Evolutionary conservation across 2,113 vertebrate species (phyloP), one percentile per base, ranked within the genome.

Genomic region (Rhadina sibilatrix): DNA sequence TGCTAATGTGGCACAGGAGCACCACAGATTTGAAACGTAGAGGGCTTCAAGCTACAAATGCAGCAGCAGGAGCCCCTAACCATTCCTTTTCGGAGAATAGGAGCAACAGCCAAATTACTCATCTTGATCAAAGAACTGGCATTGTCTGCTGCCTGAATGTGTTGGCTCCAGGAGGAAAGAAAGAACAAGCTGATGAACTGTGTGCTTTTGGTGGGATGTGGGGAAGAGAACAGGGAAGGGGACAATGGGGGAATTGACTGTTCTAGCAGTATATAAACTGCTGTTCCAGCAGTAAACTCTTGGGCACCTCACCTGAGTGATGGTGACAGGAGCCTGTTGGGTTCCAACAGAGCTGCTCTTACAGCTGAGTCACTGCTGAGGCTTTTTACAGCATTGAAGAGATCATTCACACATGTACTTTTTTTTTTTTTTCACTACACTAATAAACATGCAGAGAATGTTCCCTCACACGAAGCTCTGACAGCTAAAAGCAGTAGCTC

Each of bases 181-280:
- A 64, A 53, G 35, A 61, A 35, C 23, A 86, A 46, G 31, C 17
- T 30, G 35, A 50, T 30, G 33, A 13, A 12, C 5, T 28, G 10
- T n/a, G 14, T 25, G 4, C 8, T 25, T 38, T 8, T 4, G 7
- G 8, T 20, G 7, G 11, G 9, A 54, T 40, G 20, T 44, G 12
- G 9, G 18, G 9, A 68, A 83, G 9, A 17, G 21, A 38, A 37
- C 2, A 63, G 22, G 4, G 19, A 76, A 68, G 15, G 11, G 10
- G 14, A 30, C 5, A 19, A 8, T 20, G 19, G 8, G 12, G 60
- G 11, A 71, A 20, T 7, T 0, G 0, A 3, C 15, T 31, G 1
- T 54, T 63, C 38, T 59, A 54, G 8, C 20, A 38, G 12, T 12
- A 1, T 23, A 5, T 50, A 18, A 75, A 23, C 18, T 28, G 16